Base-by-base conservation (phyloP, 2,888 invertebrate genomes). In the Nymphalis urticae region DNA sequence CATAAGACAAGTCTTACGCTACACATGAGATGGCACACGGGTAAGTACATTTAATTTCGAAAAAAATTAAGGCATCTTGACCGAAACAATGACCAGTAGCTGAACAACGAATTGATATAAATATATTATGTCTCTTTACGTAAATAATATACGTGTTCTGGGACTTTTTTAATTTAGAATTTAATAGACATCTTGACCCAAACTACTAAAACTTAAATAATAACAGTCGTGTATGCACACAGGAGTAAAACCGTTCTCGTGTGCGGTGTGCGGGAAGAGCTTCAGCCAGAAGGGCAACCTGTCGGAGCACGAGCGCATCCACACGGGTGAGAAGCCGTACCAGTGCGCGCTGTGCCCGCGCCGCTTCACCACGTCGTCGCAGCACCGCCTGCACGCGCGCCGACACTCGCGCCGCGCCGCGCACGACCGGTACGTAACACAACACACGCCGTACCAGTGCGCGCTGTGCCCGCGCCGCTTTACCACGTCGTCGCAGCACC, bases 211-310 rank as follows among this genome's bases (percentile, higher is more conserved):
- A 42, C 13, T 42, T 2, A 42, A 42, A 42, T 13, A 42, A 10
- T 32, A 32, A 32, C 27, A 32, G 6, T 32, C 42, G 42, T 19
- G 16, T n/a, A 4, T 27, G 27, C 21, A 4, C 56, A 50, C 80
- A 91, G 87, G 92, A 16, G 93, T 94, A 64, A 96, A 96, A 77
- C 96, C 96, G 0, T 96, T 91, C 83, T 87, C 93, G 62, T 96
- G 96, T 80, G 87, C 93, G 64, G 92, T 94, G 19, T 97, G 97
- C 84, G 90, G 94, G 66, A 97, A 96, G 83, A 90, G 94, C 62
- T 97, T 97, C 86, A 95, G 95, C 0, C 97, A 97, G 85, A 95
- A 95, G 80, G 96, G 96, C 67, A 97, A 97, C 89, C 88, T 96
- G 68, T 94, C 94, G 53, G 96, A 96, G 77, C 97, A 97, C 86